Base-by-base conservation (phyloP, 92 coral and sea anemone genomes). In the Meandrina meandrites region DNA sequence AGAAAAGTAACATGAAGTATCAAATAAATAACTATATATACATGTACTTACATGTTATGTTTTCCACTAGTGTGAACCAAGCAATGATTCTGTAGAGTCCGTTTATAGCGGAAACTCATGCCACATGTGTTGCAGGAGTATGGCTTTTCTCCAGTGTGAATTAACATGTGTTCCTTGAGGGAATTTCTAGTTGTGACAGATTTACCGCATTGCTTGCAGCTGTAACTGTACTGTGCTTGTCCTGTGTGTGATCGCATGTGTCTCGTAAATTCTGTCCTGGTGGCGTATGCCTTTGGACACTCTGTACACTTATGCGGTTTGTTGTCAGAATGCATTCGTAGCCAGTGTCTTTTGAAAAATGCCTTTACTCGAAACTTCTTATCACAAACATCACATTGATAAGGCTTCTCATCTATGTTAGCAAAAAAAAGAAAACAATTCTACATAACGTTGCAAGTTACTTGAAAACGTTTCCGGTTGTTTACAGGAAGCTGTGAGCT, bases 191-290 rank as follows among this genome's bases (percentile, higher is more conserved):
- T 24, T 11, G 15, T 76, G 37, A 11, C 47, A 1, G 35, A 12
- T 17, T 48, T 76, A 62, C 27, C 22, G 3, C 80, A 76, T 17
- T 42, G 35, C 9, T 32, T 68, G 66, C 86, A 90, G 14, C 48
- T 76, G 75, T 89, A 89, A 9, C 72, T 4, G 47, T 56, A 86
- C 8, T 80, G 92, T 35, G 86, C 70, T 51, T 79, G 89, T 31
- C 82, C 89, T 2, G 77, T 27, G 28, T 84, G 92, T 4, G 27
- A 21, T 19, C 45, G 48, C 75, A 32, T 58, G 80, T 89, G 92
- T 50, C 73, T 42, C 9, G 16, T 32, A 14, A 78, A 17, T 27
- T 89, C 73, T 1, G 80, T 48, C 37, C 78, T 71, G 15, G 37
- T 15, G 12, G 36, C 22, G 47, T 68, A 89, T 12, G 8, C 24